Evolutionary conservation across 2,113 vertebrate genomes (phyloP).

Genomic region (Gallinago undulata): DNA sequence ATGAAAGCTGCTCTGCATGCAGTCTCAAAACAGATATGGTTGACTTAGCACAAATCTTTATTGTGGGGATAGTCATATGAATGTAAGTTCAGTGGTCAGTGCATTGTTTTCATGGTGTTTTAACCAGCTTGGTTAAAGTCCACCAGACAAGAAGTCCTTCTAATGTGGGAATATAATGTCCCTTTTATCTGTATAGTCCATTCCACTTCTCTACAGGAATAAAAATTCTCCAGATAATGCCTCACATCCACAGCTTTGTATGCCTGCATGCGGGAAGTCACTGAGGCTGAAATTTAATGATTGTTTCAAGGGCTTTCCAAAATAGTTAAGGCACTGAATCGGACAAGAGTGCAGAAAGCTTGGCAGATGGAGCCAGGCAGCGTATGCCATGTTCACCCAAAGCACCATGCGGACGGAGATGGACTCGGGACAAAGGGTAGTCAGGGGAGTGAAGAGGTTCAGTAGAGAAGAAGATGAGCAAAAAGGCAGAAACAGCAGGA

Average conservation of each 20-base stretch:
- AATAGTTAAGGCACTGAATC: background rate
- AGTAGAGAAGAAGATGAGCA: background rate
- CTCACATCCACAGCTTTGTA: background rate
- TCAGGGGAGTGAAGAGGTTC: background rate
- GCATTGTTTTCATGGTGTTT: background rate
- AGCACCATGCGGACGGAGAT: background rate
- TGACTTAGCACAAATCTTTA: constrained; percentile 20
- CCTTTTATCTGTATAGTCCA: constrained; percentile 17
- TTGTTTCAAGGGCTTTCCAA: background rate
- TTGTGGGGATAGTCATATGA: background rate
- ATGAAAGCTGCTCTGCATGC: background rate
- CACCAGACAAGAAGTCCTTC: constrained; percentile 35
- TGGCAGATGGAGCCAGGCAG: background rate
- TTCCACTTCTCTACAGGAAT: constrained; percentile 12
- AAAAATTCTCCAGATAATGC: background rate
- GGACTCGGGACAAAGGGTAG: background rate
- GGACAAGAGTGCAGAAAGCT: background rate
- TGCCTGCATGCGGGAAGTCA: background rate
- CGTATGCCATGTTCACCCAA: background rate
- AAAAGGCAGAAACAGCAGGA: background rate
- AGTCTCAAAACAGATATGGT: background rate
- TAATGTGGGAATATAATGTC: constrained; percentile 40
- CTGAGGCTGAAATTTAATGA: background rate
- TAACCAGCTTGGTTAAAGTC: constrained; percentile 46
- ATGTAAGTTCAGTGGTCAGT: background rate